Percentiles rank a stretch among this genome's conserved stretches.
phyloP scores from a whole-genome alignment of 2,797 vertebrate genomes.

The Ptychadena robeensis region DNA sequence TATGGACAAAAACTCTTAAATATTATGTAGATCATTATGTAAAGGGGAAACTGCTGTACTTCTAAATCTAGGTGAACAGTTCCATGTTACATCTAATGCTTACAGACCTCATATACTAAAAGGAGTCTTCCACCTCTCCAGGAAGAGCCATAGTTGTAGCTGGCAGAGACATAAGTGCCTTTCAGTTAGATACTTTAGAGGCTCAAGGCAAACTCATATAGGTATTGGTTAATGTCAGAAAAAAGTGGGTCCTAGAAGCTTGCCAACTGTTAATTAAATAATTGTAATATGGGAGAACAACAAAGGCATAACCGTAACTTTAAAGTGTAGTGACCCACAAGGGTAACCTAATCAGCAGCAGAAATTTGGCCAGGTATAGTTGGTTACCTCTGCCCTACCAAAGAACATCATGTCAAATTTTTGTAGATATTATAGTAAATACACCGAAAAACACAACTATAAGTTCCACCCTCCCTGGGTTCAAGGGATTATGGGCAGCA shows the following conservation, averaged over 20 bases:
- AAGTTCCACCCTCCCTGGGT: no score
- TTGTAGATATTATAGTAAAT: no score
- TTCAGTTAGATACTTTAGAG: not conserved
- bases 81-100: no score
- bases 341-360: not conserved
- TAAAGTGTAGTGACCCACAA: not conserved
- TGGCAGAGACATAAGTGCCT: not conserved
- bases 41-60: no score
- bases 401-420: no score
- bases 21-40: no score
- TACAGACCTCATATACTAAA: not conserved
- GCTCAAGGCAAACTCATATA: not conserved
- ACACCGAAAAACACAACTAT: no score
- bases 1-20: no score
- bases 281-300: not conserved
- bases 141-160: not conserved
- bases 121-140: not conserved
- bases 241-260: not conserved
- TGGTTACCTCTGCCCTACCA: not conserved
- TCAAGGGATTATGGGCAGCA: no score
- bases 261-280: not conserved
- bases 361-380: not conserved
- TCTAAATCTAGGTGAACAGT: not conserved
- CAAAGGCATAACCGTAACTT: not conserved
- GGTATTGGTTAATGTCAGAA: not conserved